These are phyloP conservation scores for Pocillopora damicornis DNA, from an alignment of 64 coral and sea anemone genomes.

Conservation along the genomic window DNA sequence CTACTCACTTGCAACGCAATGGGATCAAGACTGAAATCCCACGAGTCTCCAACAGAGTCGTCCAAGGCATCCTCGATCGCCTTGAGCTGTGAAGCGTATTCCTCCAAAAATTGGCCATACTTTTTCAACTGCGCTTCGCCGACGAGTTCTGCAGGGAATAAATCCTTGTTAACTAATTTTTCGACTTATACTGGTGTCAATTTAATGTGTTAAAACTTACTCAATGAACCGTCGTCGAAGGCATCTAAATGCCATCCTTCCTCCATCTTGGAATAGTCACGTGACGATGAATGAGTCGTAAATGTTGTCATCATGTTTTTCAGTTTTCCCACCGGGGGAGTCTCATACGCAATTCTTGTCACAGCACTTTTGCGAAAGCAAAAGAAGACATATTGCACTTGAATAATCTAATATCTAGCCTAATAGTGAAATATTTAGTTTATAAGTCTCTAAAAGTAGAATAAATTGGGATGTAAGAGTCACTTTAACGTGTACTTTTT, in stretches of 20 bases:
- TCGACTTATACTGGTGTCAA: too few relatives aligned
- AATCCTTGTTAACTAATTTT: background rate
- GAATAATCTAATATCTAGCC: too few relatives aligned
- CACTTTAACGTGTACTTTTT: too few relatives aligned
- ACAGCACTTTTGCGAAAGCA: too few relatives aligned
- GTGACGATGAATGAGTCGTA: background rate
- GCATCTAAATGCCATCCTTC: conserved; percentile 88
- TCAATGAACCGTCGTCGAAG: conserved; percentile 93
- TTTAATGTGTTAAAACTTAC: conserved; percentile 51
- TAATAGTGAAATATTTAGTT: too few relatives aligned
- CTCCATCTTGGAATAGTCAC: conserved; percentile 73
- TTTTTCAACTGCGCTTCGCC: conserved; percentile 89
- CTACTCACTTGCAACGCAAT: conserved; percentile 79
- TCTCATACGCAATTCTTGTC: too few relatives aligned
- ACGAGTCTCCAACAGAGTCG: conserved; percentile 85
- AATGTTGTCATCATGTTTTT: background rate
- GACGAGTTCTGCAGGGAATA: conserved; percentile 65
- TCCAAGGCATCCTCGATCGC: conserved; percentile 95
- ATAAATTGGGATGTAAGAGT: background rate
- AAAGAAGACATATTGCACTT: too few relatives aligned
- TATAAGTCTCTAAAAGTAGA: too few relatives aligned
- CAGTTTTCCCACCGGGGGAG: background rate
- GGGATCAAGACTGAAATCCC: conserved; percentile 92
- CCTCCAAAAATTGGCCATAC: conserved; percentile 91
- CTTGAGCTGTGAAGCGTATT: conserved; percentile 81